Conservation (phyloP, 2,113 vertebrate species). For the Chrysemys picta region DNA sequence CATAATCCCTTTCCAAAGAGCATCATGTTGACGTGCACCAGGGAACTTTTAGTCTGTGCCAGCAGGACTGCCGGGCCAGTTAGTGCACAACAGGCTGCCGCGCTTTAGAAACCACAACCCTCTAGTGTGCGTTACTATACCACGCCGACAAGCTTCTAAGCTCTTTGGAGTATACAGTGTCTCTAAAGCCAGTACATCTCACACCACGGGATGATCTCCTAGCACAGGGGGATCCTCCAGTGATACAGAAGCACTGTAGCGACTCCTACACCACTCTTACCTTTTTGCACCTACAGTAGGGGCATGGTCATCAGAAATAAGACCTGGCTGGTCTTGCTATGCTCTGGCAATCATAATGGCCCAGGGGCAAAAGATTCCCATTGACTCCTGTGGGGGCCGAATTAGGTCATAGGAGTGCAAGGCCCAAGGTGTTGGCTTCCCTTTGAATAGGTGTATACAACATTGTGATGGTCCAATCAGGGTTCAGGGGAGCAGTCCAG, state of each 20-base stretch:
- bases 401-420: neutral
- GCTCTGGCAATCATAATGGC: neutral
- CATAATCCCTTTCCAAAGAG: too few species aligned
- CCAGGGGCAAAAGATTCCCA: neutral
- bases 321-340: neutral
- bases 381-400: neutral
- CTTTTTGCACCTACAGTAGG: neutral
- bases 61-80: neutral
- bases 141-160: neutral
- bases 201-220: neutral
- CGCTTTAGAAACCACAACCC: too few species aligned
- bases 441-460: neutral
- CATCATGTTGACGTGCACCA: too few species aligned
- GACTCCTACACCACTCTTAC: neutral
- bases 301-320: neutral
- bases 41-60: neutral
- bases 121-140: neutral
- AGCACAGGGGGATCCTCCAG: neutral
- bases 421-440: neutral
- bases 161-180: neutral
- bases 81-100: neutral
- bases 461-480: rapidly evolving
- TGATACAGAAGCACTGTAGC: neutral
- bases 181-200: neutral
- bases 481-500: too few species aligned